phyloP scores from a whole-genome alignment of 2,888 invertebrate genomes.

The Hydropsyche betteni region DNA sequence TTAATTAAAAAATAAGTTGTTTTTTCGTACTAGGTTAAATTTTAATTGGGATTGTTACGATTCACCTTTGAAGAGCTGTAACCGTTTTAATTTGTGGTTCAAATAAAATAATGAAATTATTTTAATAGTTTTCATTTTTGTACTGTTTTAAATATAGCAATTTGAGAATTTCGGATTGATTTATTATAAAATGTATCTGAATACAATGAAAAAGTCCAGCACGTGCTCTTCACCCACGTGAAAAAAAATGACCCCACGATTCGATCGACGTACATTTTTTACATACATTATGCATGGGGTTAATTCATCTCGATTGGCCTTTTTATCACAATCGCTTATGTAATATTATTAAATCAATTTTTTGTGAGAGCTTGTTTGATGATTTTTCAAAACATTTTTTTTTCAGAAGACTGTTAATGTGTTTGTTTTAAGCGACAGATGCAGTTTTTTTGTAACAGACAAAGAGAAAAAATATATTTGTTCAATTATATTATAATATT shows the following conservation, averaged over 20 bases:
- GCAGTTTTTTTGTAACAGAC: neutral
- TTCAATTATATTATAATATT: too few relatives aligned
- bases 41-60: too few relatives aligned
- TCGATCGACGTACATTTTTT: slow-evolving; percentile 50
- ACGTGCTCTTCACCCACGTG: slow-evolving; percentile 47
- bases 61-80: too few relatives aligned
- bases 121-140: too few relatives aligned
- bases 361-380: neutral
- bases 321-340: slow-evolving; percentile 27
- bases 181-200: neutral
- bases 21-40: too few relatives aligned
- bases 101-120: too few relatives aligned
- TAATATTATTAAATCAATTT: slow-evolving; percentile 23
- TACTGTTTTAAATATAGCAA: neutral
- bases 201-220: slow-evolving; percentile 29
- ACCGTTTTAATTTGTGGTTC: too few relatives aligned
- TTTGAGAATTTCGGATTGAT: slow-evolving; percentile 22
- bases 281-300: slow-evolving; percentile 43
- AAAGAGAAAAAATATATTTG: too few relatives aligned
- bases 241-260: slow-evolving; percentile 48
- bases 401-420: neutral
- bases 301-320: slow-evolving; percentile 42
- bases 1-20: too few relatives aligned
- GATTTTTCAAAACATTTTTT: neutral
- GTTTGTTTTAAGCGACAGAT: slow-evolving; percentile 14